Percentiles rank a stretch among this genome's conserved stretches.
Conservation (phyloP, 37 sponge, comb jelly and placozoan species). For the Petrosia ficiformis region DNA sequence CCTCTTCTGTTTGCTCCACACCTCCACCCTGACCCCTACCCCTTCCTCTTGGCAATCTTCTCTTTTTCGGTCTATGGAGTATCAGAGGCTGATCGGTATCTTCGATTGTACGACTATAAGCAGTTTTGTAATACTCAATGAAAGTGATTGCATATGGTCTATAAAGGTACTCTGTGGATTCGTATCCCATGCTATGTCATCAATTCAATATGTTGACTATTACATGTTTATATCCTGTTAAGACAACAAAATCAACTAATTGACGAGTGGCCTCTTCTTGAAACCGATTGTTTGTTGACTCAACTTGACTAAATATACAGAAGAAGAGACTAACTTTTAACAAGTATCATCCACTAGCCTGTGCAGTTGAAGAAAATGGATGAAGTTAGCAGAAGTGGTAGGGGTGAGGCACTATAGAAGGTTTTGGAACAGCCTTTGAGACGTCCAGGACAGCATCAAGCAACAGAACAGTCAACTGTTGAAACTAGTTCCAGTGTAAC, state of each 20-base stretch:
- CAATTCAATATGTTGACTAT: conserved; percentile 92
- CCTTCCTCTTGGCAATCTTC: neutral
- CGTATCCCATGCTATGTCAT: conserved; percentile 97
- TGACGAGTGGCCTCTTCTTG: conserved; percentile 76
- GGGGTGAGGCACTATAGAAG: too few relatives aligned
- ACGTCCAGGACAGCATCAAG: too few relatives aligned
- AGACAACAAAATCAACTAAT: conserved; percentile 73
- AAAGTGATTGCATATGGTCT: conserved; percentile 71
- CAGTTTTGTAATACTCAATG: conserved; percentile 85
- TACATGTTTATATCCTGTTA: conserved; percentile 93
- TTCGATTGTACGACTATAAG: conserved; percentile 64
- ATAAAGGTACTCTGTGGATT: conserved; percentile 83
- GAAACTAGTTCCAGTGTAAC: too few relatives aligned
- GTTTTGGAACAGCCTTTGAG: too few relatives aligned
- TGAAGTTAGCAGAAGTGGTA: too few relatives aligned
- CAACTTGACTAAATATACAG: too few relatives aligned
- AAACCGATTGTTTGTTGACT: conserved; percentile 49
- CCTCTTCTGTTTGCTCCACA: too few relatives aligned
- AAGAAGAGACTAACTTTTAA: too few relatives aligned
- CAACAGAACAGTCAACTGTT: too few relatives aligned
- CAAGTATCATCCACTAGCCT: too few relatives aligned
- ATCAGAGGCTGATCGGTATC: conserved; percentile 92
- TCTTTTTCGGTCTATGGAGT: conserved; percentile 74
- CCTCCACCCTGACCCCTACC: neutral
- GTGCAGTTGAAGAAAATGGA: too few relatives aligned